Evolutionary conservation across 2,888 invertebrate genomes (phyloP).

Genomic region (Macrosiphum euphorbiae): DNA sequence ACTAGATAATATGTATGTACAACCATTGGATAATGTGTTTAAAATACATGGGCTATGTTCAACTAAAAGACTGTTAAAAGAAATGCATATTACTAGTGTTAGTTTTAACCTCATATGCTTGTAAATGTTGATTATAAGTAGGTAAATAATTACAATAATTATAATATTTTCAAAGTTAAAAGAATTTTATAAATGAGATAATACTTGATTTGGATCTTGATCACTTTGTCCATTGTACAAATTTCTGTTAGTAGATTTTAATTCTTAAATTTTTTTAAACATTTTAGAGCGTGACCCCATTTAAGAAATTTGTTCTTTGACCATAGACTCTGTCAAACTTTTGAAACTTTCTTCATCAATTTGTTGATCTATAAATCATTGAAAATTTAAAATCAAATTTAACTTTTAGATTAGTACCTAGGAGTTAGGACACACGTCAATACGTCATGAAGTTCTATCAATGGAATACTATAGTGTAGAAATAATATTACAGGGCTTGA

Average conservation of each 20-base stretch:
- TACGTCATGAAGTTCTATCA: no score
- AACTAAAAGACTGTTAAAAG: no score
- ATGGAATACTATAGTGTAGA: not conserved
- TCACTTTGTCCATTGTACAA: not conserved
- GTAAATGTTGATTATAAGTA: no score
- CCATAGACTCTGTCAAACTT: not conserved
- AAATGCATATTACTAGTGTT: no score
- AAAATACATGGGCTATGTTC: no score
- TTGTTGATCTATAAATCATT: not conserved
- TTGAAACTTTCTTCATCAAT: not conserved
- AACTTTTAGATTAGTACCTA: not conserved
- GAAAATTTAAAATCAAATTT: not conserved
- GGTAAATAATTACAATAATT: no score
- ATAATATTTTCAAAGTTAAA: no score
- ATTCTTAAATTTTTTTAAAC: not conserved
- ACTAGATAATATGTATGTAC: no score
- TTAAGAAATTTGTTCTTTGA: not conserved
- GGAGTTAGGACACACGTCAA: no score
- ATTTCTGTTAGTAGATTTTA: not conserved
- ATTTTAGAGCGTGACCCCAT: not conserved
- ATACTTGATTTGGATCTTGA: not conserved
- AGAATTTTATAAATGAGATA: slow-evolving; percentile 3
- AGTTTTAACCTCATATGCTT: no score
- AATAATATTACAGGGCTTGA: no score
- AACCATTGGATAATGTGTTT: no score